phyloP scores from a whole-genome alignment of 2,888 invertebrate species.

The Trichopria drosophilae region DNA sequence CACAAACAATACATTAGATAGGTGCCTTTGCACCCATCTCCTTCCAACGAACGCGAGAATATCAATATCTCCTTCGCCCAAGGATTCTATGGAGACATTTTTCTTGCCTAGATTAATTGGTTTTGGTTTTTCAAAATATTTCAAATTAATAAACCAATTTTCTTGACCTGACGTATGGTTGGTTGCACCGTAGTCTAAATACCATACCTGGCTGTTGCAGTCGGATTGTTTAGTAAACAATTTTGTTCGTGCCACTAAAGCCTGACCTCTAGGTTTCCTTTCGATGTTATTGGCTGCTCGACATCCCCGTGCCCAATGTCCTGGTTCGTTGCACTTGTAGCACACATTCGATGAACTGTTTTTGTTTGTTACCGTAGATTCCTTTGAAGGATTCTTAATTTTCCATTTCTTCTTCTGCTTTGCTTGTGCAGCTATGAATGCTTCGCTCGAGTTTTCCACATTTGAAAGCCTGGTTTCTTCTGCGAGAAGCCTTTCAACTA shows the following conservation, averaged over 20 bases:
- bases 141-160: slow-evolving; percentile 28
- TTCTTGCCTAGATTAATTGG: too few relatives aligned
- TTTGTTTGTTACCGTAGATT: too few relatives aligned
- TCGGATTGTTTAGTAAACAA: slow-evolving; percentile 5
- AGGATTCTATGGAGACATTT: slow-evolving; percentile 23
- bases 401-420: slow-evolving; percentile 5
- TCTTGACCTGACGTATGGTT: slow-evolving; percentile 32
- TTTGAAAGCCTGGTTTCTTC: slow-evolving; percentile 18
- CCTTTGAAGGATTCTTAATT: too few relatives aligned
- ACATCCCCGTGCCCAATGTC: slow-evolving; percentile 23
- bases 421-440: background rate
- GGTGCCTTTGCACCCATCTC: slow-evolving; percentile 24
- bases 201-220: slow-evolving; percentile 10
- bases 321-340: slow-evolving; percentile 15
- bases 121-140: slow-evolving; percentile 13
- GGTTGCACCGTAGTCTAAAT: slow-evolving; percentile 35
- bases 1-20: slow-evolving; percentile 9
- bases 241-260: slow-evolving; percentile 18
- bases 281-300: slow-evolving; percentile 4
- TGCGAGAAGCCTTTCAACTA: slow-evolving; percentile 11
- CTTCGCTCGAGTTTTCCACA: too few relatives aligned
- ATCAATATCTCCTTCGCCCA: slow-evolving; percentile 30
- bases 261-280: too few relatives aligned
- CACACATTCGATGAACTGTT: too few relatives aligned
- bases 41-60: slow-evolving; percentile 25